Base-by-base conservation (phyloP, 2,113 vertebrate genomes). In the Scalopus aquaticus region DNA sequence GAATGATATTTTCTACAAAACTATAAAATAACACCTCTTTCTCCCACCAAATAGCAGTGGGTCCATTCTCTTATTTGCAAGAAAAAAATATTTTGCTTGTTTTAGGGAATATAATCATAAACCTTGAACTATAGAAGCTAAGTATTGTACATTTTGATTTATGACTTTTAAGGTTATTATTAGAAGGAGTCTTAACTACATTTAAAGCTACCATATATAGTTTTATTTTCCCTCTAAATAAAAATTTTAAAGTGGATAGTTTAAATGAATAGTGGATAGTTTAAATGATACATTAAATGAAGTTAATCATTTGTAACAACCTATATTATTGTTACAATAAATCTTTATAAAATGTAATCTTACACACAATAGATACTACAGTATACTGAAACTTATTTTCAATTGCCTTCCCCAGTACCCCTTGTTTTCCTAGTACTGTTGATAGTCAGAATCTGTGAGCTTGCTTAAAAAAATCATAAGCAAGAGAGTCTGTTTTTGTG, bases 391-490 rank as follows among this genome's bases (percentile, higher is more conserved):
- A 16, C 3, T 19, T 74, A 5, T 83, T 67, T 93, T 73, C 35
- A 72, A 77, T 73, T 88, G 22, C 77, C 13, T 80, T 73, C 6
- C 20, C 12, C 87, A 72, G 54, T 16, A 28, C 1, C 49, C 51
- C 17, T 73, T 87, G 9, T 86, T 94, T 79, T 46, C 30, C 92
- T 85, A 80, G 26, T 89, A 49, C 7, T 58, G 49, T 62, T 13
- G 49, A 30, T 39, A 60, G 13, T 19, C 51, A 73, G 42, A 30
- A 73, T 67, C 39, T 51, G 30, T 46, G 64, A 90, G 65, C 9
- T 65, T 93, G 54, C 64, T 92, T 92, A 96, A 51, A 58, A 93
- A 78, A 30, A 20, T 70, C n/a, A 39, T 2, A 65, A 76, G 11
- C 74, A 58, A 83, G 35, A 42, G 15, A 46, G 22, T 64, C 17